Conservation (phyloP, 1,140 invertebrate species). For the Geopemphigus sp. region DNA sequence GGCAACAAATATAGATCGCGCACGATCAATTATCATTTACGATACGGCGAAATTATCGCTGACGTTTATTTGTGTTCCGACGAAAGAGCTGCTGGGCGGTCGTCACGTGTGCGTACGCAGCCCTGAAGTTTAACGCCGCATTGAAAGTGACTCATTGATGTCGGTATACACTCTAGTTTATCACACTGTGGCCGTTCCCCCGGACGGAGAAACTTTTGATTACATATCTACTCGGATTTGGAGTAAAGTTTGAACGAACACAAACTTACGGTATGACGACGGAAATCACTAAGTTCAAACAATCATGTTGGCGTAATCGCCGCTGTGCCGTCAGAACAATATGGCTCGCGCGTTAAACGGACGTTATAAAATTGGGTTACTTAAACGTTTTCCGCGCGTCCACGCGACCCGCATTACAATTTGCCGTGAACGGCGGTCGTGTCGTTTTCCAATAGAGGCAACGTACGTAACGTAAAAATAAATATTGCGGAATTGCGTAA, state of each 20-base stretch:
- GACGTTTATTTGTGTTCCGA: no score
- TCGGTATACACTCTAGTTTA: background rate
- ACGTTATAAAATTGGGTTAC: no score
- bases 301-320: background rate
- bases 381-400: no score
- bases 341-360: no score
- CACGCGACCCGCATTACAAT: no score
- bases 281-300: background rate
- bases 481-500: no score
- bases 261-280: background rate
- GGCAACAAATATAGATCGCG: background rate
- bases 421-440: no score
- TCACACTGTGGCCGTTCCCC: background rate
- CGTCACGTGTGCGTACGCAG: no score
- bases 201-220: constrained; percentile 15
- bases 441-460: no score
- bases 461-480: no score
- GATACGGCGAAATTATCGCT: background rate
- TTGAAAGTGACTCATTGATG: constrained; percentile 14
- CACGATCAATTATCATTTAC: background rate
- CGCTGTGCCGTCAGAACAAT: background rate
- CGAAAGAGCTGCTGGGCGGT: no score
- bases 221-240: background rate
- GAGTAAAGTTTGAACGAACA: background rate
- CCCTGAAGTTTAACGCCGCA: background rate